Evolutionary conservation across 2,797 vertebrate genomes (phyloP).

Genomic region (Hipposideros larvatus): DNA sequence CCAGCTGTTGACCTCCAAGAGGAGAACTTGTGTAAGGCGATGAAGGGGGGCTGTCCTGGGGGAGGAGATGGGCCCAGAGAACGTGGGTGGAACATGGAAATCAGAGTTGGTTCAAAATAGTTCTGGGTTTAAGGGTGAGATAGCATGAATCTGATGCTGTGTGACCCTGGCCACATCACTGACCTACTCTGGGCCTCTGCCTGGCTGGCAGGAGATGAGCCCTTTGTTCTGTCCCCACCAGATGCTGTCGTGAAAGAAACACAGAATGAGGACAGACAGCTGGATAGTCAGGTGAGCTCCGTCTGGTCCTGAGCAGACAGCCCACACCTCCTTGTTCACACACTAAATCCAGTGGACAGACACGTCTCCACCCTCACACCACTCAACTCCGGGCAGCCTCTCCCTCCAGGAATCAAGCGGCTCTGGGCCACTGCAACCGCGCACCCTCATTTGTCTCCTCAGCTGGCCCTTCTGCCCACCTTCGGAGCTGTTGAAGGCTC

Average conservation of each 20-base stretch:
- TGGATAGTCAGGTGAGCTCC: not conserved
- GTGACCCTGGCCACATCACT: not conserved
- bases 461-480: no score
- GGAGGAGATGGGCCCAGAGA: not conserved
- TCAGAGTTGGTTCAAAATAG: rapidly evolving
- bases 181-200: not conserved
- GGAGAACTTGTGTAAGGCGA: conserved; percentile 34
- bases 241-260: not conserved
- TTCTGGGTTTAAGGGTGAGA: no score
- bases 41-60: rapidly evolving
- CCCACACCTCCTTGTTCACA: not conserved
- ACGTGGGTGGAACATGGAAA: not conserved
- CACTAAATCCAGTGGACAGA: rapidly evolving
- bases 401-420: rapidly evolving
- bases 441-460: no score
- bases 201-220: not conserved
- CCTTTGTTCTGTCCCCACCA: not conserved
- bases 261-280: not conserved
- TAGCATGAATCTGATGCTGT: rapidly evolving
- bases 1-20: not conserved
- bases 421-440: rapidly evolving
- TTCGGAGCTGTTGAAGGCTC: rapidly evolving
- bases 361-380: rapidly evolving
- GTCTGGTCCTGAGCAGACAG: not conserved
- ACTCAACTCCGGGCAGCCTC: not conserved